These are phyloP conservation scores for Maylandia zebra DNA, from an alignment of 2,113 vertebrate species.

Conservation along the genomic window DNA sequence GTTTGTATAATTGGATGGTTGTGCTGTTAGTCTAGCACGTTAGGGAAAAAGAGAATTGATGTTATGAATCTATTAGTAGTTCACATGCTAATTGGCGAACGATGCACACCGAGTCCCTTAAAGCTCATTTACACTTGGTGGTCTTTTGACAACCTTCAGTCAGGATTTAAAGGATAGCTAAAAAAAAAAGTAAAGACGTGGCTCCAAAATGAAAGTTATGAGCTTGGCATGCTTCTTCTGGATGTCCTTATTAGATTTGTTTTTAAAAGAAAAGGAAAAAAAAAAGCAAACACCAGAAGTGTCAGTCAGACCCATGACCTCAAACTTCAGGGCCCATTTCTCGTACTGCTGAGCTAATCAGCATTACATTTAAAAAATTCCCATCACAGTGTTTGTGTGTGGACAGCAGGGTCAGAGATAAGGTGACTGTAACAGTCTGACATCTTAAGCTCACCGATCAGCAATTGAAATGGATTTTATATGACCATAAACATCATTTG, in stretches of 20 bases:
- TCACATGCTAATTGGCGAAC: background rate
- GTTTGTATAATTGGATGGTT: background rate
- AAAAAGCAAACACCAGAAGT: background rate
- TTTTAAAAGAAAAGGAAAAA: too few relatives aligned
- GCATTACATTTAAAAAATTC: background rate
- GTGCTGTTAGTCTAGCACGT: background rate
- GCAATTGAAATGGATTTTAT: background rate
- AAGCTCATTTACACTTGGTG: background rate
- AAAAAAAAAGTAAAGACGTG: background rate
- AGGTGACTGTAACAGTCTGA: background rate
- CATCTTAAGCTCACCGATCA: background rate
- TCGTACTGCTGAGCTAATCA: background rate
- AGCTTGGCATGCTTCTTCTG: background rate
- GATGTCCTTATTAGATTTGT: background rate
- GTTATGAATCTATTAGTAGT: background rate
- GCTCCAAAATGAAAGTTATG: background rate
- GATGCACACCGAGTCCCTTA: background rate
- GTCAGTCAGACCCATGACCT: background rate
- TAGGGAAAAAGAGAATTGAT: background rate
- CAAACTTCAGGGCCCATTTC: background rate
- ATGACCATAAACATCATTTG: background rate
- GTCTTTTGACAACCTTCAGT: background rate
- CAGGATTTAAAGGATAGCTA: background rate
- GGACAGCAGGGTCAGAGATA: background rate
- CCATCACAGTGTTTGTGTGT: background rate